phyloP scores from a whole-genome alignment of 1,140 invertebrate species.

The Spodoptera litura region DNA sequence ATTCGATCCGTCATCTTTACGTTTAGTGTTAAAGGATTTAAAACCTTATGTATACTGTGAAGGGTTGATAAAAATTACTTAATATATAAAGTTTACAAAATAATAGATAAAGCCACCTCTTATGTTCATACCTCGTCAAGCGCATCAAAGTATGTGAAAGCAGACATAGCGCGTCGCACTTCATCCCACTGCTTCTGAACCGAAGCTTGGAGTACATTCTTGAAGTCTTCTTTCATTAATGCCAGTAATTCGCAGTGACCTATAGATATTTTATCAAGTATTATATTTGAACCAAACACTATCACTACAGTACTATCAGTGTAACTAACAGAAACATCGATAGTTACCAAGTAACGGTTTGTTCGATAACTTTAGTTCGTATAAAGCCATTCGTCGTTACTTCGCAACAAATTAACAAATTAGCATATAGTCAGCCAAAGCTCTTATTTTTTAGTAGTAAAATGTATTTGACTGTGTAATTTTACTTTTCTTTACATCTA shows the following conservation, averaged over 20 bases:
- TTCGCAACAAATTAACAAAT: no score
- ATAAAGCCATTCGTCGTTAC: no score
- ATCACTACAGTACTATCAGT: background rate
- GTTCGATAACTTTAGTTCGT: background rate
- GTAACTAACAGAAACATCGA: background rate
- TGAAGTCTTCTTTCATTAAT: conserved; percentile 86
- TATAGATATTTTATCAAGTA: conserved; percentile 56
- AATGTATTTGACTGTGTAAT: no score
- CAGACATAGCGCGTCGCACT: conserved; percentile 86
- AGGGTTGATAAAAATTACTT: no score
- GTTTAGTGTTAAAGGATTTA: no score
- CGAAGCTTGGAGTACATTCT: conserved; percentile 86
- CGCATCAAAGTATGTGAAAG: conserved; percentile 89
- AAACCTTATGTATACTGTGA: no score
- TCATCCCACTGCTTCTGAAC: conserved; percentile 88
- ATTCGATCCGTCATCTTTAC: no score
- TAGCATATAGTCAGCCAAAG: no score
- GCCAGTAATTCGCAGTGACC: conserved; percentile 86
- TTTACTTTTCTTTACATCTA: no score
- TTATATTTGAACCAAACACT: background rate
- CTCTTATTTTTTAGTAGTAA: no score
- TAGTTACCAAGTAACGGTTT: conserved; percentile 42
- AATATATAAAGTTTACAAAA: no score
- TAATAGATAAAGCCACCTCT: no score
- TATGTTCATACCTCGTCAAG: conserved; percentile 84